Conservation (phyloP, 2,113 vertebrate genomes). For the Bufo bufo region DNA sequence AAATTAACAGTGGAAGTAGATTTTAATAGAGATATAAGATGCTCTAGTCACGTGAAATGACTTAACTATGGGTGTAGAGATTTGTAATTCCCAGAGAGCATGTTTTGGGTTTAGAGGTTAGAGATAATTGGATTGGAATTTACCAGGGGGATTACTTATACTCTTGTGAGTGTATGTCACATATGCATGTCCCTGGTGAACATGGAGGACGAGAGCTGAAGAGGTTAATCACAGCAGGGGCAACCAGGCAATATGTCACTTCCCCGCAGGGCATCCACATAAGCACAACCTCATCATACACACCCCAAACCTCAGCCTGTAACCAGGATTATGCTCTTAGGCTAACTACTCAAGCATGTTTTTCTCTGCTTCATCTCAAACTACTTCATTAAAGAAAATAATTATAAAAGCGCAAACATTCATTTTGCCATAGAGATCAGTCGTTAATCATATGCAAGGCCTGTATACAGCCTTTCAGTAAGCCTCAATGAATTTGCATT, state of each 20-base stretch:
- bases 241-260: conserved; percentile 36
- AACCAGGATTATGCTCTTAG: conserved; percentile 38
- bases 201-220: conserved; percentile 24
- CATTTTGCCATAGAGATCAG: background rate
- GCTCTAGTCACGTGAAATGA: conserved; percentile 1
- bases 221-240: conserved; percentile 46
- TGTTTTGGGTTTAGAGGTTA: conserved; percentile 49
- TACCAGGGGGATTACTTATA: conserved; percentile 34
- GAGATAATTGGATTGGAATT: conserved; percentile 51
- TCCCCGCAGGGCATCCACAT: conserved; percentile 39
- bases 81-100: conserved; percentile 62
- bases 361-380: background rate
- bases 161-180: conserved; percentile 34
- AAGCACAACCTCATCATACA: conserved; percentile 24
- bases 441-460: background rate
- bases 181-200: conserved; percentile 37
- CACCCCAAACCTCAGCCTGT: conserved; percentile 25
- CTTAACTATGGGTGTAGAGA: conserved; percentile 32
- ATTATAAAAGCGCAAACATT: background rate
- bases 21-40: conserved; percentile 25
- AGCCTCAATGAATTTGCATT: background rate
- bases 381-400: conserved; percentile 40
- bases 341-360: conserved; percentile 19
- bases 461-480: background rate
- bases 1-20: background rate